Evolutionary conservation across 2,113 vertebrate species (phyloP).

Genomic region (Pristiophorus japonicus): DNA sequence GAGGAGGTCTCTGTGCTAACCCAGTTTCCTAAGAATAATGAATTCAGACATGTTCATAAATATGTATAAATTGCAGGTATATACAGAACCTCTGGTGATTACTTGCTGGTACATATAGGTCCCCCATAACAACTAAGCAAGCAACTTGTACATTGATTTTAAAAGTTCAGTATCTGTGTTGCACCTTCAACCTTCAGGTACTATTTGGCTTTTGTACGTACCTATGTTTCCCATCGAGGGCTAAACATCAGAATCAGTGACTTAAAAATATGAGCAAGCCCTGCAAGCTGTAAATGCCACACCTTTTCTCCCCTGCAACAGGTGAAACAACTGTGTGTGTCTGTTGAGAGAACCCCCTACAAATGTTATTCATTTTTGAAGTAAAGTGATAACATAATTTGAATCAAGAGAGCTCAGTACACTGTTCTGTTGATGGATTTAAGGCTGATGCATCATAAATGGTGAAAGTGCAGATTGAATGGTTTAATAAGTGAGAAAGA

Average conservation of each 20-base stretch:
- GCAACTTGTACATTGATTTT: background rate
- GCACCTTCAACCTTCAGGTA: background rate
- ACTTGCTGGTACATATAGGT: background rate
- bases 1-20: background rate
- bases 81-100: background rate
- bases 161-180: background rate
- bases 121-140: background rate
- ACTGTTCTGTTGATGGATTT: background rate
- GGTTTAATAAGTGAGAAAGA: background rate
- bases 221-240: background rate
- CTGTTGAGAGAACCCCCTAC: background rate
- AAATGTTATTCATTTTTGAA: background rate
- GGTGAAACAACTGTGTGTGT: background rate
- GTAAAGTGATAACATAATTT: background rate
- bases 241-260: background rate
- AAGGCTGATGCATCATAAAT: background rate
- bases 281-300: background rate
- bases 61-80: constrained; percentile 12
- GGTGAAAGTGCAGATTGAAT: background rate
- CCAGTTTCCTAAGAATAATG: background rate
- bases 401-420: background rate
- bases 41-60: constrained; percentile 5
- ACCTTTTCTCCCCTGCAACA: background rate
- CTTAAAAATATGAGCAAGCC: background rate
- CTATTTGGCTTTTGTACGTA: background rate